Evolutionary conservation across 2,797 vertebrate species (phyloP), one percentile per base, ranked within the genome.

Genomic region (Pangasius mekongensis): DNA sequence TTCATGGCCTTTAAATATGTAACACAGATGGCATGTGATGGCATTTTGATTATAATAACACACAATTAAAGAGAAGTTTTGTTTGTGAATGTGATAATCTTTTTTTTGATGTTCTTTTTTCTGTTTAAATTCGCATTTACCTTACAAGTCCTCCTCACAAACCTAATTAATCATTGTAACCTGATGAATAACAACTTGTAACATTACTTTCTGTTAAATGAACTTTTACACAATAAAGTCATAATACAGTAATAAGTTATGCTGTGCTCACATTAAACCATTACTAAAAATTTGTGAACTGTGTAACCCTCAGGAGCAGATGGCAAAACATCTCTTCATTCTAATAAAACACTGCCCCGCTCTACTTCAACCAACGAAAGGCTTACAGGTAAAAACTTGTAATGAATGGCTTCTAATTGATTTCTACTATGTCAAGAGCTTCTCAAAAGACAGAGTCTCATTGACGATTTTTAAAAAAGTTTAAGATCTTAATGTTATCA

Each of bases 271-370:
- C 77, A 83, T 89, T 89, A 90, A 91, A 6, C 83, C 83, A 18
- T 87, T 80, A 90, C 89, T 91, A 89, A 91, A 87, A 49, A 62
- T 58, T 33, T 89, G 10, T 84, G 64, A 33, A 74, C 84, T 88
- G 8, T 52, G 18, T 90, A 88, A 90, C 85, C 88, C 64, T 84
- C 67, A 88, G 90, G 85, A 82, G 3, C 47, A 49, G 43, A 62
- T 64, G 20, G 9, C 36, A 77, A 0, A 39, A 33, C 30, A 20
- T 81, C 69, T 52, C 18, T 36, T 73, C 60, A 54, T 22, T 16
- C 56, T 88, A 88, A 86, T 54, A 58, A 76, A 54, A 66, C 56
- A 49, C 54, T 2, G 62, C n/a, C 64, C 9, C 43, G 10, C 7
- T 43, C 7, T 14, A 8, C 27, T 64, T 60, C 83, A 78, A 14